These are phyloP conservation scores for Seira musarum DNA, from an alignment of 2,888 invertebrate species.

Conservation along the genomic window DNA sequence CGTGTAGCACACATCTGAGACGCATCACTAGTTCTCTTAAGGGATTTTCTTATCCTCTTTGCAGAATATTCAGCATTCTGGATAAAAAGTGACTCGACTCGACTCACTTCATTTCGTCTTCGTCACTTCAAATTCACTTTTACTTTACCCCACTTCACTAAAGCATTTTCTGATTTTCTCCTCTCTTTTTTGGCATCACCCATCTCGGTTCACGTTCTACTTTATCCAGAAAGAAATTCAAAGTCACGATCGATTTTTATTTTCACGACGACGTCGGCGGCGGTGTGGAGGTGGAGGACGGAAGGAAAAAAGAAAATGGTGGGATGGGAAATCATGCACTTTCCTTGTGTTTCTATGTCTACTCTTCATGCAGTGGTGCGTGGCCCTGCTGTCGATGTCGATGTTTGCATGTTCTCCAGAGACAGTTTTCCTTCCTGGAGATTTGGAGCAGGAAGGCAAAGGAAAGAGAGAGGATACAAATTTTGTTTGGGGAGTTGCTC, in stretches of 20 bases:
- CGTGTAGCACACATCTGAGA: constrained; percentile 31
- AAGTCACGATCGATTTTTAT: constrained; percentile 56
- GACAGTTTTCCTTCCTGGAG: constrained; percentile 21
- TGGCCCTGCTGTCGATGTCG: too few relatives aligned
- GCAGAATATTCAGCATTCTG: too few relatives aligned
- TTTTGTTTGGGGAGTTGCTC: neutral
- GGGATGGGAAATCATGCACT: too few relatives aligned
- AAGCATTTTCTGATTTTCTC: too few relatives aligned
- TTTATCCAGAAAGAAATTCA: constrained; percentile 35
- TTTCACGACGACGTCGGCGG: constrained; percentile 16
- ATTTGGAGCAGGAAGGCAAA: constrained; percentile 14
- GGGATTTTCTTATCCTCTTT: constrained; percentile 1
- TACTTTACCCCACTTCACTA: constrained; percentile 40
- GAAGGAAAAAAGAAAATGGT: too few relatives aligned
- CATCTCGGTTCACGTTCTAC: neutral
- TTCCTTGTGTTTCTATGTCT: too few relatives aligned
- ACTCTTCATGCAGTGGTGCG: neutral
- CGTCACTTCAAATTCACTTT: constrained; percentile 32
- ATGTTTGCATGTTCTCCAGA: constrained; percentile 30
- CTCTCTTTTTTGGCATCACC: too few relatives aligned
- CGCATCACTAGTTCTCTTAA: constrained; percentile 27
- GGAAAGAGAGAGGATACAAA: neutral
- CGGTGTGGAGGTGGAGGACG: neutral
- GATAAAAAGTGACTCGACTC: constrained; percentile 7
- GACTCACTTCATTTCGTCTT: constrained; percentile 30